Base-by-base conservation (phyloP, 2,797 vertebrate genomes). In the Artibeus lituratus region DNA sequence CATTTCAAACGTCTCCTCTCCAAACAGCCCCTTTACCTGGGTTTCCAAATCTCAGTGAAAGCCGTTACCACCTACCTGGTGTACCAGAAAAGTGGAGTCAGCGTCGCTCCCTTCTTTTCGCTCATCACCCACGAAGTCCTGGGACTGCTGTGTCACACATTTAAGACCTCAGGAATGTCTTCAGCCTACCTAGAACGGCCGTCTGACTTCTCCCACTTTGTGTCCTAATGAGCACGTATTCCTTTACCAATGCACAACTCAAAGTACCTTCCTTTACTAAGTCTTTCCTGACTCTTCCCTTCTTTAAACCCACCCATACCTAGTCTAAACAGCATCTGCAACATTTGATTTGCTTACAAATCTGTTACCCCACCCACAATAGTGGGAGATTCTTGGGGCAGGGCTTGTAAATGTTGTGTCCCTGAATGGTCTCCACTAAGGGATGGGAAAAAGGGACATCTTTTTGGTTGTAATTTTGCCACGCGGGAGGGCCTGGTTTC, bases 181-280 rank as follows among this genome's bases (percentile, higher is more conserved):
- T 88, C 47, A 69, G 87, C 44, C 49, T 29, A 42, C 37, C 26
- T 55, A 96, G 67, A 81, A 87, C 42, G 12, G 39, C 39, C 59
- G 72, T 93, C 80, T 32, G 35, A 49, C 6, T 87, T 95, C 82
- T 91, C 47, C 65, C 18, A 32, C 32, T 78, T 94, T 91, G 57
- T 85, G n/a, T 92, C 47, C 93, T 78, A 85, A 35, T 35, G 37
- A 90, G 94, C n/a, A 95, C 11, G 44, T 39, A 81, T 12, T 92
- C 67, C 67, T 87, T 32, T 78, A 69, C 81, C 11, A 90, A 94
- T 3, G 87, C 16, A 57, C 51, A 84, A 74, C 69, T 93, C 74
- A 51, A 78, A 90, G 53, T 65, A 44, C 42, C 37, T 91, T 80
- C 32, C 59, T 91, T 91, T 72, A n/a, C 15, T 53, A 96, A 53